These are phyloP conservation scores for Dolichopus griseipennis DNA, from an alignment of 2,888 invertebrate species.

Conservation along the genomic window DNA sequence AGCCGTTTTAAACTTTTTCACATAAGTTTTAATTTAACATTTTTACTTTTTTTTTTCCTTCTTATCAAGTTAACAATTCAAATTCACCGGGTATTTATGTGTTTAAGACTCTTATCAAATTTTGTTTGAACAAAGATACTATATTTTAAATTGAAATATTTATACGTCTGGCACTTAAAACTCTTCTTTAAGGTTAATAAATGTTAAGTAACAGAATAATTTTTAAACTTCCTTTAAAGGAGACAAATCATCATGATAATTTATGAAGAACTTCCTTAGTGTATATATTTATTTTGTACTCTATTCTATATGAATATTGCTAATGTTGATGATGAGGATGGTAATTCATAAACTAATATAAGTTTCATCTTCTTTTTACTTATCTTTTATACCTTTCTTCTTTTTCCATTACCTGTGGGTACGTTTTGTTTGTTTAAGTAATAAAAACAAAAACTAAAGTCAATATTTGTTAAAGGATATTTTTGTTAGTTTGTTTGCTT, in stretches of 20 bases:
- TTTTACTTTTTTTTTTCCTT: neutral
- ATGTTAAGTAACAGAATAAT: neutral
- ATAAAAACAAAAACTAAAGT: neutral
- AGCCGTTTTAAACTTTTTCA: slow-evolving; percentile 8
- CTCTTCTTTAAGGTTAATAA: neutral
- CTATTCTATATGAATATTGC: too few relatives aligned
- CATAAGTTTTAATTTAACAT: neutral
- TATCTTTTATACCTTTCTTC: neutral
- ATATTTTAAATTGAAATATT: neutral
- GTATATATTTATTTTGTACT: neutral
- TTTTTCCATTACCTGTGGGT: too few relatives aligned
- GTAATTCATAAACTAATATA: neutral
- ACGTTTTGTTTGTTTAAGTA: too few relatives aligned
- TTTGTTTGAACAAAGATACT: neutral
- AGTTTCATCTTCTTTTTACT: neutral
- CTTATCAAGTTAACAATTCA: slow-evolving; percentile 17
- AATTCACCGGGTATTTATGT: neutral
- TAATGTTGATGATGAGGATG: neutral
- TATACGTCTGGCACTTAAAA: neutral
- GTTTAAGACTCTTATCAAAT: slow-evolving; percentile 1
- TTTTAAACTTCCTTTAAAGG: neutral
- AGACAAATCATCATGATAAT: neutral
- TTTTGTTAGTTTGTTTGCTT: neutral
- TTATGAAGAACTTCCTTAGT: slow-evolving; percentile 17
- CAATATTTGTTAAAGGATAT: slow-evolving; percentile 1